Evolutionary conservation across 2,888 invertebrate species (phyloP).

Genomic region (Pediacus dermestoides): DNA sequence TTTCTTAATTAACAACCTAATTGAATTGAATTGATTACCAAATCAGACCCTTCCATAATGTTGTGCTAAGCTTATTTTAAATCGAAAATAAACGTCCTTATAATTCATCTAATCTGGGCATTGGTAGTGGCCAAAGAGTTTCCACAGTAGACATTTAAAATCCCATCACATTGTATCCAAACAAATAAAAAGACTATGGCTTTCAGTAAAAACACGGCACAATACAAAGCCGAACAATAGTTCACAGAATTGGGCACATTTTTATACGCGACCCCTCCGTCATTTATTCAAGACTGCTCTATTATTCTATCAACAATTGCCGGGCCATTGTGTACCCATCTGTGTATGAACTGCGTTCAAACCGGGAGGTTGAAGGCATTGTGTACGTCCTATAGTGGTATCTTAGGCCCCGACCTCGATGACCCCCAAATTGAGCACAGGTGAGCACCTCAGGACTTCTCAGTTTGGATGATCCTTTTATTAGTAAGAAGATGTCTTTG

Average conservation of each 20-base stretch:
- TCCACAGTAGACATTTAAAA: constrained; percentile 33
- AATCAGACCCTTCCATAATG: too few species aligned
- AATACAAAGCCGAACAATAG: constrained; percentile 36
- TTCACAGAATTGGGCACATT: constrained; percentile 34
- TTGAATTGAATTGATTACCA: too few species aligned
- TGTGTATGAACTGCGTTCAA: constrained; percentile 35
- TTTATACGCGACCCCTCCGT: constrained; percentile 37
- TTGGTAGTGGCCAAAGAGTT: too few species aligned
- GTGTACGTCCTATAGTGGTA: constrained; percentile 25
- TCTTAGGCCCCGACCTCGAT: constrained; percentile 27
- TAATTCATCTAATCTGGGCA: too few species aligned
- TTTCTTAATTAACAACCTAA: too few species aligned
- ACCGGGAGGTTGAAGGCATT: constrained; percentile 19
- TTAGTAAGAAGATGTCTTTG: constrained; percentile 30
- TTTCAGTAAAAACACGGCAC: constrained; percentile 27
- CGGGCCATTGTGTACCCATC: constrained; percentile 47
- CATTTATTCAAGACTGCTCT: constrained; percentile 45
- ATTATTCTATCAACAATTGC: constrained; percentile 49
- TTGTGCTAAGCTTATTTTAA: too few species aligned
- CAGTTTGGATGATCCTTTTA: constrained; percentile 25
- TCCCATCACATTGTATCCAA: constrained; percentile 40
- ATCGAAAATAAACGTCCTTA: too few species aligned
- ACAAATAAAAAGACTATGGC: constrained; percentile 37
- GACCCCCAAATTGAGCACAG: constrained; percentile 23
- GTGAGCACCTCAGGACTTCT: constrained; percentile 15